Conservation (phyloP, 2,888 invertebrate genomes). For the Euplagia quadripunctaria region DNA sequence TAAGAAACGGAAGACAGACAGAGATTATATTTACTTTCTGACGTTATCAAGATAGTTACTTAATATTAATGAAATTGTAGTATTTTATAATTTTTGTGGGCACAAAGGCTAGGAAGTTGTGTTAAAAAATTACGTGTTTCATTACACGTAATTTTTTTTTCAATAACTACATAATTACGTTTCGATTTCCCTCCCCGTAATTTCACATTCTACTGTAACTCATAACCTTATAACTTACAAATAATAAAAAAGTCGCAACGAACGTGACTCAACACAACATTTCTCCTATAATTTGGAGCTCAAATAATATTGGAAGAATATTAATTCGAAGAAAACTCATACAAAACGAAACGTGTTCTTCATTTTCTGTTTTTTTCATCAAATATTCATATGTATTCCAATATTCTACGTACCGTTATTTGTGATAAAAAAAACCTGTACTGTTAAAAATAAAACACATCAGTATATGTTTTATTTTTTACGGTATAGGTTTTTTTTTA, state of each 20-base stretch:
- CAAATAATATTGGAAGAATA: conserved; percentile 20
- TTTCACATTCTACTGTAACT: conserved; percentile 16
- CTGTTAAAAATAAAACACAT: too few species aligned
- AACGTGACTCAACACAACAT: conserved; percentile 18
- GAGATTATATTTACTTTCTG: too few species aligned
- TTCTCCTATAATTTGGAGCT: conserved; percentile 14
- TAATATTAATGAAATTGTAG: neutral
- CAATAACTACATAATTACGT: neutral
- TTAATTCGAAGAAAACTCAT: conserved; percentile 22
- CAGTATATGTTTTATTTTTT: too few species aligned
- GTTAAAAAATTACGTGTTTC: too few species aligned
- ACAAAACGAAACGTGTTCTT: neutral
- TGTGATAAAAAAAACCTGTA: too few species aligned
- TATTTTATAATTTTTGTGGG: neutral
- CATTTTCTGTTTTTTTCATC: neutral
- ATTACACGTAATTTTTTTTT: neutral
- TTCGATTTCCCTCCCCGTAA: conserved; percentile 6
- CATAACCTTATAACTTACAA: conserved; percentile 10
- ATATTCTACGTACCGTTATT: neutral
- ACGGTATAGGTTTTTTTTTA: too few species aligned
- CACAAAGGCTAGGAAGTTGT: neutral
- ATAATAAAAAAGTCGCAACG: conserved; percentile 2
- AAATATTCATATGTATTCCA: neutral
- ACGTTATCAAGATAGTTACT: too few species aligned
- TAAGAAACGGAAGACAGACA: too few species aligned